Percentiles rank a stretch among this genome's conserved stretches.
phyloP scores from a whole-genome alignment of 2,888 invertebrate species.

The Hartigia nigra region DNA sequence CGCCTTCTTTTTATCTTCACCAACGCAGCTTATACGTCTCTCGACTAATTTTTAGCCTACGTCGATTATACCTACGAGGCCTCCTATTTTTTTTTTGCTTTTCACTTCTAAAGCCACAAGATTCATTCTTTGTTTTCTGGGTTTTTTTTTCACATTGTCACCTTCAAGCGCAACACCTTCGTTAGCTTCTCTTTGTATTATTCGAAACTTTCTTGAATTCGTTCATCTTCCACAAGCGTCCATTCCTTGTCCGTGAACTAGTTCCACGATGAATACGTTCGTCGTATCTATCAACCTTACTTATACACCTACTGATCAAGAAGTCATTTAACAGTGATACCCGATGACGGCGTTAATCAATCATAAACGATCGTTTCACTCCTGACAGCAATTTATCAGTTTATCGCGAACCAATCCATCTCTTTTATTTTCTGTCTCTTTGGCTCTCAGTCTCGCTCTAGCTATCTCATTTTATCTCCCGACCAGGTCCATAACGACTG shows the following conservation, averaged over 20 bases:
- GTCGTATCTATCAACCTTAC: slow-evolving; percentile 29
- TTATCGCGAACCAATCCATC: slow-evolving; percentile 12
- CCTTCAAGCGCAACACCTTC: slow-evolving; percentile 44
- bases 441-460: no score
- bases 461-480: no score
- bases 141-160: no score
- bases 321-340: no score
- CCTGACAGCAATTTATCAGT: slow-evolving; percentile 19
- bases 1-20: background rate
- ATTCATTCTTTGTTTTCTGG: no score
- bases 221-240: no score
- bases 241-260: no score
- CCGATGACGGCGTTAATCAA: slow-evolving; percentile 31
- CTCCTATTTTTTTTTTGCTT: no score
- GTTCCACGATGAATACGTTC: no score
- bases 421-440: background rate
- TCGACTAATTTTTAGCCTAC: background rate
- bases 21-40: background rate
- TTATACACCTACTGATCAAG: slow-evolving; percentile 37
- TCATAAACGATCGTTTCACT: slow-evolving; percentile 19
- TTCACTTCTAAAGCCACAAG: no score
- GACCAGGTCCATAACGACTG: slow-evolving; percentile 16
- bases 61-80: background rate
- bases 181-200: background rate
- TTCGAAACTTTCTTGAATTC: slow-evolving; percentile 25